Evolutionary conservation across 2,888 invertebrate genomes (phyloP).

Genomic region (Sepioteuthis lessoniana): DNA sequence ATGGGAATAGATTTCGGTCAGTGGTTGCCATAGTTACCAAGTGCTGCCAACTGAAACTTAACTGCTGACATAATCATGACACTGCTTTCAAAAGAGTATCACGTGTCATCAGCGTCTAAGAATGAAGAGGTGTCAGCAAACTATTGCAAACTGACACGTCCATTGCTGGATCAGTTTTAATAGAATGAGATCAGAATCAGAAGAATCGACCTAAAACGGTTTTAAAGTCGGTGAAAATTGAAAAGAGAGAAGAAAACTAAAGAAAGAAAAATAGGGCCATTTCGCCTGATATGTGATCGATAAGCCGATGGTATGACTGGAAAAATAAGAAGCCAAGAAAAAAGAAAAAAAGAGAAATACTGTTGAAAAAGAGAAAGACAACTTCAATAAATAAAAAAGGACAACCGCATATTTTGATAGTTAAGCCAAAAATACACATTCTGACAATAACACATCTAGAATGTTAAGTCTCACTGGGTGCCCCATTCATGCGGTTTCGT

Average conservation of each 20-base stretch:
- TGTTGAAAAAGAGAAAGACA: too few species aligned
- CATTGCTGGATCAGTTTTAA: background rate
- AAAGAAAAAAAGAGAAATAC: too few species aligned
- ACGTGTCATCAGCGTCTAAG: background rate
- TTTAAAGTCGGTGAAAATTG: background rate
- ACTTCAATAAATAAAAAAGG: too few species aligned
- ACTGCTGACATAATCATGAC: background rate
- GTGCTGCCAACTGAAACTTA: background rate
- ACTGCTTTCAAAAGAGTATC: background rate
- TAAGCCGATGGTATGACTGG: too few species aligned
- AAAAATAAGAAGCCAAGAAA: too few species aligned
- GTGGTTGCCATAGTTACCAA: background rate
- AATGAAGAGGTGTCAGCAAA: background rate
- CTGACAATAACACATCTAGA: too few species aligned
- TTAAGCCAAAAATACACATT: too few species aligned
- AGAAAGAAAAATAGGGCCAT: background rate
- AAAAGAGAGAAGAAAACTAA: background rate
- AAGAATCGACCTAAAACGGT: too few species aligned
- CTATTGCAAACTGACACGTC: background rate
- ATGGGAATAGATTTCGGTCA: background rate
- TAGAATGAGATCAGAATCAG: background rate
- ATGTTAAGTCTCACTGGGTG: too few species aligned
- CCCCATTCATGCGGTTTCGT: too few species aligned
- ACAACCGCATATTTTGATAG: too few species aligned
- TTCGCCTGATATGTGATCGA: too few species aligned